A percentile compares a stretch with the other conserved stretches of the same genome.
Evolutionary conservation across 2,113 vertebrate species (phyloP).

Genomic region (Sminthopsis crassicaudata): DNA sequence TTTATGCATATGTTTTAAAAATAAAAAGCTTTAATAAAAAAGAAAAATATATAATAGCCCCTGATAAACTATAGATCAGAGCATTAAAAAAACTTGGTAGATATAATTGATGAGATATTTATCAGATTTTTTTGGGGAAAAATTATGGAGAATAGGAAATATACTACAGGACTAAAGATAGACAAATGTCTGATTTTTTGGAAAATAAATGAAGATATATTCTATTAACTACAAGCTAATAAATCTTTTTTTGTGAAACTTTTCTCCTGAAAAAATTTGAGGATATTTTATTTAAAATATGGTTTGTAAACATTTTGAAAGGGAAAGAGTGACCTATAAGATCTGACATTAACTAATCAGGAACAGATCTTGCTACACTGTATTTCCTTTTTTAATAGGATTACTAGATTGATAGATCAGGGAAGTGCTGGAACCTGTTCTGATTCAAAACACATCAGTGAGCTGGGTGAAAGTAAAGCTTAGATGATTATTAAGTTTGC

Average conservation of each 20-base stretch:
- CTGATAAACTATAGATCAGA: background rate
- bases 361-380: background rate
- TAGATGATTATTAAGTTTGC: background rate
- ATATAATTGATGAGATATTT: background rate
- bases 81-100: background rate
- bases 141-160: background rate
- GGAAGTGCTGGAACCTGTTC: background rate
- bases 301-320: background rate
- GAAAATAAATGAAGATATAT: background rate
- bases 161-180: background rate
- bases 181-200: background rate
- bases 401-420: background rate
- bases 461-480: background rate
- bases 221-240: background rate
- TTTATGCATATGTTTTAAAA: too few species aligned
- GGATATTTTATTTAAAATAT: background rate
- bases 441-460: background rate
- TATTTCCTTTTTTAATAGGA: background rate
- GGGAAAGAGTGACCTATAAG: background rate
- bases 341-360: background rate
- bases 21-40: too few species aligned
- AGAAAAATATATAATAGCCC: background rate
- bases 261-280: background rate
- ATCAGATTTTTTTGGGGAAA: background rate
- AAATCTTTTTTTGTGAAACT: background rate